These are phyloP conservation scores for Panopea generosa DNA, from an alignment of 2,888 invertebrate genomes.

Conservation along the genomic window DNA sequence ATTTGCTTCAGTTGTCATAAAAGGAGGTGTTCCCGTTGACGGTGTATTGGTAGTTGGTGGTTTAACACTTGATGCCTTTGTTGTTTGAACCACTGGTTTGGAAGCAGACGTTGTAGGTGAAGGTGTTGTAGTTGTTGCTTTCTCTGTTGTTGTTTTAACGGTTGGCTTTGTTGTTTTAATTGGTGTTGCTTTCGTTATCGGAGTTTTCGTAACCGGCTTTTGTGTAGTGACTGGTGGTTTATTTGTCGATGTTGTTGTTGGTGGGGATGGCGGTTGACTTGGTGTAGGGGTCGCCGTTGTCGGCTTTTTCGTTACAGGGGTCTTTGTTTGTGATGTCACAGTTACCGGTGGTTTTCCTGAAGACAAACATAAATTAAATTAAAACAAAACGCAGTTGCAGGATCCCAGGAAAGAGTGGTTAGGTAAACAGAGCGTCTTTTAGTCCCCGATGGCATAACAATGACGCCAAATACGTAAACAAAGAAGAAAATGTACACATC, in stretches of 20 bases:
- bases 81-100: background rate
- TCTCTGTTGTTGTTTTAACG: conserved; percentile 29
- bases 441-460: no score
- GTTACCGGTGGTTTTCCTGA: background rate
- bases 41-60: conserved; percentile 12
- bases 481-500: no score
- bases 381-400: no score
- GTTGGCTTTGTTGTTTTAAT: conserved; percentile 15
- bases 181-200: conserved; percentile 11
- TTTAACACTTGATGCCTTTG: no score
- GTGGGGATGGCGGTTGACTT: conserved; percentile 1
- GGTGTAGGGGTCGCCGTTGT: no score
- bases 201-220: conserved; percentile 6
- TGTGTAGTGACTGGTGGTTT: conserved; percentile 25
- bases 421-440: no score
- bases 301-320: conserved; percentile 11
- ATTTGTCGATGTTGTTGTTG: conserved; percentile 25
- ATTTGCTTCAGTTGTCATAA: conserved; percentile 17
- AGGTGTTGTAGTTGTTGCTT: conserved; percentile 11
- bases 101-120: conserved; percentile 22
- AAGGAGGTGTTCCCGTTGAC: conserved; percentile 24
- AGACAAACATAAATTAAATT: no score
- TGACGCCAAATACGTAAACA: no score
- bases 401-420: no score
- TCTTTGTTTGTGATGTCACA: conserved; percentile 6